Base-by-base conservation (phyloP, 2,888 invertebrate genomes). In the Parapristionchus giblindavisi region DNA sequence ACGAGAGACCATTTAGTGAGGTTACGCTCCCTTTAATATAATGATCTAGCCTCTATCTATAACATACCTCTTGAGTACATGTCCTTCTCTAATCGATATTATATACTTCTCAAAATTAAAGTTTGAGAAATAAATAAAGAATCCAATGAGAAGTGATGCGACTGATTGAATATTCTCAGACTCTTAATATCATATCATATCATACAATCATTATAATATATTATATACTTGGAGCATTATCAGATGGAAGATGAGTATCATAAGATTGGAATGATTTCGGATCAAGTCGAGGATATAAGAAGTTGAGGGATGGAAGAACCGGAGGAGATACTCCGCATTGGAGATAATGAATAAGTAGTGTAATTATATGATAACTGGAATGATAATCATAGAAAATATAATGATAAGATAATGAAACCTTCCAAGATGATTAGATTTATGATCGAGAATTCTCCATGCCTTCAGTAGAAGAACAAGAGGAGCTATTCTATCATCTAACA, bases 321-420 rank as follows among this genome's bases (percentile, higher is more conserved):
- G 85, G 83, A 1, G 85, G 86, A 1, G 66, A 34, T 3, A 81
- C 78, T 34, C 79, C 87, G 60, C 80, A 81, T 76, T 88, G 88
- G 43, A 88, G 78, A 63, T 77, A 88, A 66, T 88, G 88, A 3
- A 88, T 43, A 5, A 86, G 81, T 61, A 88, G 82, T n/a, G 88
- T 77, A 34, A 86, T 84, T n/a, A 88, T 71, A 0, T 86, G 84
- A 73, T 88, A 88, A 70, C 85, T 85, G 76, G 56, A 78, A 61
- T 32, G 21, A 32, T 2, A 14, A n/a, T n/a, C n/a, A n/a, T n/a
- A n/a, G n/a, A n/a, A n/a, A n/a, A n/a, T n/a, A n/a, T n/a, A n/a
- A 43, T 40, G 56, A 24, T n/a, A 56, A 8, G 56, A 56, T 56
- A 24, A n/a, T n/a, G n/a, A n/a, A n/a, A n/a, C n/a, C n/a, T 14